Conservation (phyloP, 2,113 vertebrate genomes). For the Caretta caretta region DNA sequence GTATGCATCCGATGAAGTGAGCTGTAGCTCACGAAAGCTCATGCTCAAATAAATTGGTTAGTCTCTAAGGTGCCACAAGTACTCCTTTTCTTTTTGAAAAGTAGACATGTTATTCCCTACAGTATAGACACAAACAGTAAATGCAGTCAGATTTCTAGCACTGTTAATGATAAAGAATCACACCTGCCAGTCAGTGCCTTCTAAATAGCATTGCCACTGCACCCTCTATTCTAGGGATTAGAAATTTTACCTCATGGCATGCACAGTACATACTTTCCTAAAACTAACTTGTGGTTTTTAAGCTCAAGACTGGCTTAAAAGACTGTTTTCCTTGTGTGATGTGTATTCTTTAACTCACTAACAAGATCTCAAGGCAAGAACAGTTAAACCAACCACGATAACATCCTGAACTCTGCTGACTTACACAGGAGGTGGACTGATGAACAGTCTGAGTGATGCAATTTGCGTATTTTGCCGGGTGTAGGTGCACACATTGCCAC, state of each 20-base stretch:
- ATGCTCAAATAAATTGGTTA: too few species aligned
- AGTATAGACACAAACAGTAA: fast-evolving
- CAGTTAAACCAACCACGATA: neutral
- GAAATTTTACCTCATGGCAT: neutral
- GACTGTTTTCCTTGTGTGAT: neutral
- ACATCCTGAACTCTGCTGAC: neutral
- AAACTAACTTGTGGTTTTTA: neutral
- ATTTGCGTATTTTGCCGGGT: neutral
- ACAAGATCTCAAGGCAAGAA: neutral
- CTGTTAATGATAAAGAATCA: neutral
- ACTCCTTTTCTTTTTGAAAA: neutral
- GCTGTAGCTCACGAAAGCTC: too few species aligned
- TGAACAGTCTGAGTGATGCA: neutral
- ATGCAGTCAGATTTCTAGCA: neutral
- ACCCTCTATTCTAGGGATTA: neutral
- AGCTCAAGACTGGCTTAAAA: neutral
- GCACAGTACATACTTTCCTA: neutral
- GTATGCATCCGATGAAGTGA: too few species aligned
- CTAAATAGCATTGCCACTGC: neutral
- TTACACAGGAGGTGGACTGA: neutral
- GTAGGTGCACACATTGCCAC: neutral
- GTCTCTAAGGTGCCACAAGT: too few species aligned
- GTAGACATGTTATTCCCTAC: neutral
- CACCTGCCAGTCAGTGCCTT: neutral
- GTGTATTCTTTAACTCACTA: neutral